Evolutionary conservation across 2,113 vertebrate species (phyloP), one percentile per base, ranked within the genome.

Genomic region (Toxotes jaculatrix): DNA sequence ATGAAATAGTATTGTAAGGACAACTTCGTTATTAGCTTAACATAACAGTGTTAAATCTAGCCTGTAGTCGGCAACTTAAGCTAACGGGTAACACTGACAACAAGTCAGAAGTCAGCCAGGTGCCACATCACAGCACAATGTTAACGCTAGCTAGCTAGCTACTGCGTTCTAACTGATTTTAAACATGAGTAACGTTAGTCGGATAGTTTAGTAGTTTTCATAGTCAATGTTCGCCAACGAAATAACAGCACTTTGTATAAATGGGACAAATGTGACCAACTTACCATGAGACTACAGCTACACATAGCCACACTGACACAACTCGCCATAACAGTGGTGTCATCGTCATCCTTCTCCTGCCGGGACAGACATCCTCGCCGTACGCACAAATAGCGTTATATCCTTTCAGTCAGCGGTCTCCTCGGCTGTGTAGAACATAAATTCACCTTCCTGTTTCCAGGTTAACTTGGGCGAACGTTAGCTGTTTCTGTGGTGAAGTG

Each of bases 311-410:
- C 87, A 92, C 65, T 87, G 86, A 89, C 88, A 91, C 51, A 82
- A 84, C 53, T 91, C 91, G 89, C 90, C 89, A 87, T 74, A 89
- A 82, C 87, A 88, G 57, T 72, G 77, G 80, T 77, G 64, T 88
- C 93, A 91, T 94, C 90, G 87, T 94, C 92, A 94, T 94, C 92
- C 93, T 57, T 91, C 78, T 90, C 93, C 93, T 21, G 77, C 78
- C 83, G 93, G 92, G 74, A 93, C 82, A 83, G 77, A 88, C 94
- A 95, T 95, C 62, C 76, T 95, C 85, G 56, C 83, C 70, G 71
- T 42, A 31, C 36, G 65, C 47, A 59, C 3, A 85, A 75, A 78
- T n/a, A 10, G 14, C 47, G 23, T 55, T 23, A n/a, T 49, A 43
- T 65, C 42, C 43, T 74, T 53, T 56, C 17, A 34, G 34, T 36